Percentiles rank a stretch among this genome's conserved stretches.
Evolutionary conservation across 2,888 invertebrate genomes (phyloP).

Genomic region (Tinea semifulvella): DNA sequence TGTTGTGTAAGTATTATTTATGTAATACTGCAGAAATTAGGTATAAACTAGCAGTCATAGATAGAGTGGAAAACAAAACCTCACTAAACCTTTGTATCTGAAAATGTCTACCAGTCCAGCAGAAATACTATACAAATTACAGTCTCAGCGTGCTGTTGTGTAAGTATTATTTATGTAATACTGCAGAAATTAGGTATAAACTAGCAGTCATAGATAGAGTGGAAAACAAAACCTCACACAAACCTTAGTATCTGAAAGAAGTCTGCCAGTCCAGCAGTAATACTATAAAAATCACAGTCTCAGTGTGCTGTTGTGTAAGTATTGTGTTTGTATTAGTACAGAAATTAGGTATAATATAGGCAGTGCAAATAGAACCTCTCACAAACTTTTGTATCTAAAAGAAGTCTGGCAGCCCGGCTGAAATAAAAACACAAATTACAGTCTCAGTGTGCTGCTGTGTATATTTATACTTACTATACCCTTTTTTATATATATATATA

Average conservation of each 20-base stretch:
- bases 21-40: too few relatives aligned
- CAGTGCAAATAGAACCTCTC: conserved; percentile 93
- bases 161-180: too few relatives aligned
- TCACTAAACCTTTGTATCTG: conserved; percentile 94
- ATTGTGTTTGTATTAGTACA: too few relatives aligned
- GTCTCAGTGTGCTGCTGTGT: conserved; percentile 98
- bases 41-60: conserved; percentile 90
- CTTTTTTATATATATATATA: too few relatives aligned
- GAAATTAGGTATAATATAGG: too few relatives aligned
- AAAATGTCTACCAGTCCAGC: conserved; percentile 95
- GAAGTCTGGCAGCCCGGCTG: conserved; percentile 94
- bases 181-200: too few relatives aligned
- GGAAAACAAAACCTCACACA: conserved; percentile 94
- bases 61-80: conserved; percentile 94
- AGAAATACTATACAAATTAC: conserved; percentile 97
- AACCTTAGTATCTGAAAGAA: conserved; percentile 95
- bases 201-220: conserved; percentile 93
- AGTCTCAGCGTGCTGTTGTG: conserved; percentile 97
- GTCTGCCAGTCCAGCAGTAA: conserved; percentile 95
- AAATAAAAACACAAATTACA: conserved; percentile 96
- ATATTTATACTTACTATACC: too few relatives aligned
- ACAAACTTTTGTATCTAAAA: conserved; percentile 96
- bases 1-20: conserved; percentile 94
- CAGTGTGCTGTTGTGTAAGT: conserved; percentile 98
- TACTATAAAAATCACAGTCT: conserved; percentile 96